Base-by-base conservation (phyloP, 2,113 vertebrate species). In the Paramisgurnus dabryanus region DNA sequence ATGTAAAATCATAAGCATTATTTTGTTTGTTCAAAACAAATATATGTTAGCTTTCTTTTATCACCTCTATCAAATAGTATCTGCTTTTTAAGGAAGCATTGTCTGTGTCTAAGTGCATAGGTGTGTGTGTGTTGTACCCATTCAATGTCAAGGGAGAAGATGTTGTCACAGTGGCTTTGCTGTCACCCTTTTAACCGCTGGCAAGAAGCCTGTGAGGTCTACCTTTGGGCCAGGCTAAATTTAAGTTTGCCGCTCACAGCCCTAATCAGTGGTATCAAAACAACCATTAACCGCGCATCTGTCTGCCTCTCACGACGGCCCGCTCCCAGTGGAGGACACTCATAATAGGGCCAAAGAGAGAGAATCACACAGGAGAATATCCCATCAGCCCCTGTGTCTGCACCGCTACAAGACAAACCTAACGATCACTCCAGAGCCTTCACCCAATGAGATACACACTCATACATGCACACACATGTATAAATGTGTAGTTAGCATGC, bases 211-310 rank as follows among this genome's bases (percentile, higher is more conserved):
- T 73, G 75, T 82, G 86, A 84, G 86, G 61, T 86, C 79, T 81
- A 74, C 82, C 86, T 79, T 80, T 43, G 67, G 82, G 84, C 53
- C 80, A 50, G 55, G 82, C 85, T 89, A 84, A 76, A 87, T 89
- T 80, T 86, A 84, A 86, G 82, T 88, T 60, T 66, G 65, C 81
- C 75, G 83, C 84, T 87, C 84, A 90, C 81, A 88, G 64, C 80
- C 80, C 84, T 90, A 89, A 93, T 92, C 89, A 90, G 86, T 69
- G 80, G 84, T 87, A 90, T 87, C 86, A 86, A 90, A 93, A 90
- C 89, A 90, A 89, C 90, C 85, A 91, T 93, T 93, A 90, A 87
- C 88, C 78, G 82, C 70, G 67, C 87, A 84, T 86, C 86, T 40
- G 78, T 80, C 83, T 69, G 80, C 77, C 77, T 83, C 81, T 78